A percentile compares a stretch with the other conserved stretches of the same genome.
Evolutionary conservation across 1,140 invertebrate genomes (phyloP).

Genomic region (Drosophila micromelanica): DNA sequence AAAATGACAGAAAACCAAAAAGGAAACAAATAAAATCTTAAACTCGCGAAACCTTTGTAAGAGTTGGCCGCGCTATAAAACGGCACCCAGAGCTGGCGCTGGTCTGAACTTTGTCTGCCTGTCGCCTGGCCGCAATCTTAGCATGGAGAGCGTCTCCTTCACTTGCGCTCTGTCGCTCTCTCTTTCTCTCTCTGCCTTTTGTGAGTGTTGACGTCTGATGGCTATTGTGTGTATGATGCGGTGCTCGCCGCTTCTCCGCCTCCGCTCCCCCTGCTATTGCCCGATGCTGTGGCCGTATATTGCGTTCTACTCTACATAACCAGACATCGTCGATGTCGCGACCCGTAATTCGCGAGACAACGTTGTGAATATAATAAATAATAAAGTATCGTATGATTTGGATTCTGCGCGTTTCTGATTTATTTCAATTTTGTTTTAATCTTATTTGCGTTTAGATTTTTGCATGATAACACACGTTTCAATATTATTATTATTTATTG

Average conservation of each 20-base stretch:
- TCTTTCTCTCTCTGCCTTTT: slow-evolving; percentile 1
- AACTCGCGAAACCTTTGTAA: slow-evolving; percentile 7
- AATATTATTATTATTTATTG: neutral
- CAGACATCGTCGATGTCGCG: slow-evolving; percentile 67
- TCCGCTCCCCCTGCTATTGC: neutral
- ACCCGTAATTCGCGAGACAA: slow-evolving; percentile 57
- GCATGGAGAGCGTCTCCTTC: slow-evolving; percentile 41
- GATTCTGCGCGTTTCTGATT: slow-evolving; percentile 57
- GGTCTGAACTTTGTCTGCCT: slow-evolving; percentile 47
- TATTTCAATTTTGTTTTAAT: slow-evolving; percentile 41
- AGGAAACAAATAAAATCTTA: neutral
- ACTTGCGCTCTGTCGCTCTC: slow-evolving; percentile 22
- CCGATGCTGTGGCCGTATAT: slow-evolving; percentile 47
- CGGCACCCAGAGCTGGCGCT: slow-evolving; percentile 5
- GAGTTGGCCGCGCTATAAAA: slow-evolving; percentile 4
- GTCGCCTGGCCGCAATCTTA: slow-evolving; percentile 39
- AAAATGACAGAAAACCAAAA: neutral
- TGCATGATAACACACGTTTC: slow-evolving; percentile 12
- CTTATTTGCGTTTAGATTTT: slow-evolving; percentile 39
- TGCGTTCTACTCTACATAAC: slow-evolving; percentile 77
- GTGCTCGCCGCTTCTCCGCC: slow-evolving; percentile 16
- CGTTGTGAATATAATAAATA: slow-evolving; percentile 31
- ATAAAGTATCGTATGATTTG: slow-evolving; percentile 76
- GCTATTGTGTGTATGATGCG: slow-evolving; percentile 20
- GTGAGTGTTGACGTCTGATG: slow-evolving; percentile 48